phyloP scores from a whole-genome alignment of 2,888 invertebrate species.

The Acanthosepion esculentum region DNA sequence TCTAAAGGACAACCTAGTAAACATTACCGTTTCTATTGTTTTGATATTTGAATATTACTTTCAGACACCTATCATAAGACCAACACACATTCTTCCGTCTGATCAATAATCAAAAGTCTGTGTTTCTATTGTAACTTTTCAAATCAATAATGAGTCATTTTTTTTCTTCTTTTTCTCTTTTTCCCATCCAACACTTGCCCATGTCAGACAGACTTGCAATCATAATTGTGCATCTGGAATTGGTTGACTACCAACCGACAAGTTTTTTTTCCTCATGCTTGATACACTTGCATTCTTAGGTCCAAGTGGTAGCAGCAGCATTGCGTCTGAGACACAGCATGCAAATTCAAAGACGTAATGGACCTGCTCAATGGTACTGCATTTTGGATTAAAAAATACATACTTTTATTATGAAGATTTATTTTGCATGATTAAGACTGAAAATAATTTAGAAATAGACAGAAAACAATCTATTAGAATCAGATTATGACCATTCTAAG shows the following conservation, averaged over 20 bases:
- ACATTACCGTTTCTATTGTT: no score
- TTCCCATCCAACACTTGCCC: neutral
- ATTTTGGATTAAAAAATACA: neutral
- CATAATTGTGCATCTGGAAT: neutral
- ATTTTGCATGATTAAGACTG: no score
- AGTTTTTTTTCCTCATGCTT: neutral
- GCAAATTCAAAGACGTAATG: neutral
- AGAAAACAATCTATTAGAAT: no score
- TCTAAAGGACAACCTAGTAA: no score
- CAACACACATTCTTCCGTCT: neutral
- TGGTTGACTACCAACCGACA: neutral
- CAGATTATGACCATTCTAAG: no score
- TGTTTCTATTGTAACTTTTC: neutral
- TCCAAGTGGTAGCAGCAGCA: neutral
- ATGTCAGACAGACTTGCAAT: neutral
- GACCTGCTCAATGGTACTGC: neutral
- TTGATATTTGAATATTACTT: no score
- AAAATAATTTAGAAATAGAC: no score
- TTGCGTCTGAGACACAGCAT: neutral
- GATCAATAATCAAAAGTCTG: constrained; percentile 17
- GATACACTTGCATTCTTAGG: neutral
- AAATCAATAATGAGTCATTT: constrained; percentile 12
- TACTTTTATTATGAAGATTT: no score
- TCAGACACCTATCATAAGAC: neutral
- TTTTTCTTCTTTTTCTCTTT: neutral